These are phyloP conservation scores for Macrochelys suwanniensis DNA, from an alignment of 2,797 vertebrate species.

Conservation along the genomic window DNA sequence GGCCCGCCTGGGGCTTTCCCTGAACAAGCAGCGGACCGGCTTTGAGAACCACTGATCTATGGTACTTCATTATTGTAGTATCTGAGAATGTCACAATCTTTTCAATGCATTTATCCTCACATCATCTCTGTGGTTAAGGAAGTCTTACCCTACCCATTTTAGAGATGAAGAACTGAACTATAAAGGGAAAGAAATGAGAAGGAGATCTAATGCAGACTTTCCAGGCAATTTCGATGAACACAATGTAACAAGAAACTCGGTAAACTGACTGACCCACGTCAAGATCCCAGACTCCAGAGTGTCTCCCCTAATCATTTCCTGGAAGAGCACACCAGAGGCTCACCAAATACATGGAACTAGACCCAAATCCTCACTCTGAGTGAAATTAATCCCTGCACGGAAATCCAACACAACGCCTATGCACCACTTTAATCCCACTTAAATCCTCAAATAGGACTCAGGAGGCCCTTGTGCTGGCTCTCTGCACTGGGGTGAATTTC, in stretches of 20 bases:
- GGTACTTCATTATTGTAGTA: rapidly evolving
- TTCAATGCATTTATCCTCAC: background rate
- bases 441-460: background rate
- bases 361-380: background rate
- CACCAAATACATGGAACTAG: background rate
- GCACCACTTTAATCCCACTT: background rate
- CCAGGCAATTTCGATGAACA: background rate
- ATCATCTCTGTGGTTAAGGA: rapidly evolving
- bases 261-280: rapidly evolving
- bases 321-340: background rate
- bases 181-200: background rate
- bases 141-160: background rate
- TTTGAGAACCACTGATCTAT: rapidly evolving
- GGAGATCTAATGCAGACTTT: background rate
- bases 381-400: background rate
- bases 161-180: rapidly evolving
- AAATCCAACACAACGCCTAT: background rate
- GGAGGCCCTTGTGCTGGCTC: no score
- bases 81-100: background rate
- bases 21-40: no score
- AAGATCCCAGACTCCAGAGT: background rate
- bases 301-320: background rate
- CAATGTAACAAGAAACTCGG: rapidly evolving
- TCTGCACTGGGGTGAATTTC: no score
- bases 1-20: no score